These are phyloP conservation scores for Trachelus stipa DNA, from an alignment of 2,888 invertebrate species.

Conservation along the genomic window DNA sequence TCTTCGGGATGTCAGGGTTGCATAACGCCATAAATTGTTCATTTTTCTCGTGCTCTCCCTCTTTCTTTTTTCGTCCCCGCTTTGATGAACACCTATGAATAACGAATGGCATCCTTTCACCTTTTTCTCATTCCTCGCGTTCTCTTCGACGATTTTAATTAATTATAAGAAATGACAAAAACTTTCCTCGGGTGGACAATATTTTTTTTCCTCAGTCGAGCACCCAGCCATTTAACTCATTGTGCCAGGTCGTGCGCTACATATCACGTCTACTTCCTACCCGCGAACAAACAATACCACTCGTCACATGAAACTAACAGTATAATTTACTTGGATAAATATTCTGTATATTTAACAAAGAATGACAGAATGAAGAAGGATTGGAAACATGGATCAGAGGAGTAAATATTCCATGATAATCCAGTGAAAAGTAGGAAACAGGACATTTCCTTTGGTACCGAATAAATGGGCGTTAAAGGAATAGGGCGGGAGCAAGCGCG, in stretches of 20 bases:
- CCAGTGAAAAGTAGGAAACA: neutral
- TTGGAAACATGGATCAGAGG: neutral
- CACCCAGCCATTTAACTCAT: neutral
- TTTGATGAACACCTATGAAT: neutral
- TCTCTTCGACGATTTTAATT: neutral
- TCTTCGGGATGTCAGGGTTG: neutral
- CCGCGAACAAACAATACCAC: neutral
- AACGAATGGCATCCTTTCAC: neutral
- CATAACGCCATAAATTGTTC: neutral
- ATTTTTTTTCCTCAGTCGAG: too few relatives aligned
- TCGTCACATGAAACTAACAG: neutral
- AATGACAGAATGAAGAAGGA: neutral
- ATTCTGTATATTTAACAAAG: neutral
- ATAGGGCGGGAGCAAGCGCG: conserved; percentile 34
- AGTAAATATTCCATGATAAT: neutral
- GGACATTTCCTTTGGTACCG: neutral
- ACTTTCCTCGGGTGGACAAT: neutral
- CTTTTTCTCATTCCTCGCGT: neutral
- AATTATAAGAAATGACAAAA: neutral
- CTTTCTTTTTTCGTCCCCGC: neutral
- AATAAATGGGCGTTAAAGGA: conserved; percentile 10
- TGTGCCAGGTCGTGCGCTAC: neutral
- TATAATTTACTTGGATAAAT: neutral
- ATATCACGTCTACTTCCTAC: neutral
- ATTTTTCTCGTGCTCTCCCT: neutral